phyloP scores from a whole-genome alignment of 2,797 vertebrate genomes.

The Hippocampus kuda region DNA sequence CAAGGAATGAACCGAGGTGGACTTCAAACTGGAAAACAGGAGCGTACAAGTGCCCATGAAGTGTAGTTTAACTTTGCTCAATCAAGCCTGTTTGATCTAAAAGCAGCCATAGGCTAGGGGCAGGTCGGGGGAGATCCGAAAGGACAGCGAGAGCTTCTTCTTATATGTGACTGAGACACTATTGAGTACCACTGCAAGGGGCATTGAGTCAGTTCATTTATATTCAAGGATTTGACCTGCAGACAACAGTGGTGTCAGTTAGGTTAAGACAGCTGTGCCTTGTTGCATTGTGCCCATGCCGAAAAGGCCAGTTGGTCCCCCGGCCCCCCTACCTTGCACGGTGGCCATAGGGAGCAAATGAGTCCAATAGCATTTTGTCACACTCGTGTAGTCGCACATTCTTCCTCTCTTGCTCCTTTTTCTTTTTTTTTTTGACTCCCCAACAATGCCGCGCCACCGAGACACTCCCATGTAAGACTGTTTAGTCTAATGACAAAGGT shows the following conservation, averaged over 20 bases:
- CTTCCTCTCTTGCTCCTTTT: conserved; percentile 52
- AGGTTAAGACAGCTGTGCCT: conserved; percentile 67
- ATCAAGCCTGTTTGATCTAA: conserved; percentile 35
- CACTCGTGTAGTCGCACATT: conserved; percentile 61
- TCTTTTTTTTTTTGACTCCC: conserved; percentile 22
- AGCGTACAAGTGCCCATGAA: conserved; percentile 33
- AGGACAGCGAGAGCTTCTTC: conserved; percentile 56
- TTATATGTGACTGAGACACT: conserved; percentile 58
- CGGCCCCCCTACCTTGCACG: conserved; percentile 10
- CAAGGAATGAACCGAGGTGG: conserved; percentile 15
- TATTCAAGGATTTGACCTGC: conserved; percentile 79
- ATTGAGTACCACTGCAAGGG: conserved; percentile 56
- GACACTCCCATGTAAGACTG: conserved; percentile 35
- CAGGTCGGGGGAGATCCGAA: conserved; percentile 67
- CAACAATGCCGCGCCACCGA: conserved; percentile 25
- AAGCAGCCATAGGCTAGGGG: conserved; percentile 45
- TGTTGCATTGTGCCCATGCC: conserved; percentile 49
- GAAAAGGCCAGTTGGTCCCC: conserved; percentile 52
- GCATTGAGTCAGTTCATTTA: conserved; percentile 72
- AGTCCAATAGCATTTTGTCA: conserved; percentile 61
- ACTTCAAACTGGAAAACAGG: conserved; percentile 29
- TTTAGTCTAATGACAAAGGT: conserved; percentile 41
- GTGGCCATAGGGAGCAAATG: conserved; percentile 67
- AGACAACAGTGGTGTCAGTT: conserved; percentile 63
- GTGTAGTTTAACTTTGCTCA: conserved; percentile 56